phyloP scores from a whole-genome alignment of 64 coral and sea anemone genomes.

The Stichodactyla mertensii region DNA sequence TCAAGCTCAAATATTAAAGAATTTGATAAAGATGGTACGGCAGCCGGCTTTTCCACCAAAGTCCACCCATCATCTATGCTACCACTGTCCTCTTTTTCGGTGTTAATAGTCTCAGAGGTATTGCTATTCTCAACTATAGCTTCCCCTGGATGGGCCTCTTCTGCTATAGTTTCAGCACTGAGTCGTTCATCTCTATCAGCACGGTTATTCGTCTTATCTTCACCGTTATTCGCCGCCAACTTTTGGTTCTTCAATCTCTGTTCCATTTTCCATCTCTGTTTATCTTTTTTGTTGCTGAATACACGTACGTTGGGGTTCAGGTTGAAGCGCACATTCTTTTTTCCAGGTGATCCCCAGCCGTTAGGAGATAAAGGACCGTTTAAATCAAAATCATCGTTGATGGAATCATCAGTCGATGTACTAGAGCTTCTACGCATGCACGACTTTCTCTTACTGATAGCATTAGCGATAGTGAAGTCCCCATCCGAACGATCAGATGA shows the following conservation, averaged over 20 bases:
- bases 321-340: constrained; percentile 84
- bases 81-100: neutral
- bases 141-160: neutral
- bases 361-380: constrained; percentile 23
- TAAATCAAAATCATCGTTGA: constrained; percentile 36
- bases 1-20: constrained; percentile 91
- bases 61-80: constrained; percentile 9
- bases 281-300: constrained; percentile 91
- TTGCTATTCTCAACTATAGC: constrained; percentile 10
- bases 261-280: constrained; percentile 69
- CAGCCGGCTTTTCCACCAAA: neutral
- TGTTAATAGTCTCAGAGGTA: neutral
- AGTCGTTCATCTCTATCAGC: constrained; percentile 12
- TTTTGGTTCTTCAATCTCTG: constrained; percentile 22
- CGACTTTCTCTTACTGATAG: constrained; percentile 14
- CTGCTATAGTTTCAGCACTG: constrained; percentile 11
- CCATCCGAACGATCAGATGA: constrained; percentile 22
- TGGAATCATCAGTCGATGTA: constrained; percentile 44
- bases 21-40: constrained; percentile 25
- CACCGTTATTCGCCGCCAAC: neutral
- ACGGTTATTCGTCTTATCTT: neutral
- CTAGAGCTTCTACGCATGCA: constrained; percentile 47
- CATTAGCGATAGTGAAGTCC: constrained; percentile 4
- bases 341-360: constrained; percentile 58
- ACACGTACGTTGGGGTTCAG: constrained; percentile 80